A percentile compares a stretch with the other conserved stretches of the same genome.
Conservation (phyloP, 2,797 vertebrate genomes). For the Hyperoplus immaculatus region DNA sequence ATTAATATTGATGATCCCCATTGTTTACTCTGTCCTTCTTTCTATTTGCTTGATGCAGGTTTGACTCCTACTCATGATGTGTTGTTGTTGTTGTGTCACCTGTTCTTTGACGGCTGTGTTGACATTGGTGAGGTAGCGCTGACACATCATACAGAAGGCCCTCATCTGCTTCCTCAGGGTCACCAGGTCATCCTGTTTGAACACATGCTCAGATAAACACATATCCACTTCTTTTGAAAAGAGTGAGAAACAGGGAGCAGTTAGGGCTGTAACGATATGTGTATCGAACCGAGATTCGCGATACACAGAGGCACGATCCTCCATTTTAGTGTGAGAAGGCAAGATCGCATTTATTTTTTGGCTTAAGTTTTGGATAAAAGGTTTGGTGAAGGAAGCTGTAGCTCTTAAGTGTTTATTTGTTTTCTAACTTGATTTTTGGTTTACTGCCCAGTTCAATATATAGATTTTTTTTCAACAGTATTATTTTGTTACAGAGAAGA, state of each 20-base stretch:
- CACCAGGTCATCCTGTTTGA: slow-evolving; percentile 92
- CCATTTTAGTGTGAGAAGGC: too few relatives aligned
- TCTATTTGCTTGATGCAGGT: not conserved
- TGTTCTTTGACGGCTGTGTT: slow-evolving; percentile 99
- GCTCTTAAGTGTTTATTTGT: too few relatives aligned
- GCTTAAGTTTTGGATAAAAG: too few relatives aligned
- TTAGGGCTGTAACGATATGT: too few relatives aligned
- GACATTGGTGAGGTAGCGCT: slow-evolving; percentile 99
- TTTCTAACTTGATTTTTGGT: too few relatives aligned
- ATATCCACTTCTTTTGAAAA: not conserved
- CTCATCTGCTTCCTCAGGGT: slow-evolving; percentile 98
- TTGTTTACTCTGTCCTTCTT: not conserved
- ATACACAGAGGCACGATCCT: too few relatives aligned
- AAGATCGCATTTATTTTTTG: too few relatives aligned
- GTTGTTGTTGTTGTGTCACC: slow-evolving; percentile 80
- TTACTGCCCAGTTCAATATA: too few relatives aligned
- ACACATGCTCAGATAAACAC: not conserved
- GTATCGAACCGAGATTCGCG: not conserved
- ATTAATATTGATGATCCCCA: not conserved
- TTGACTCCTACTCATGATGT: not conserved
- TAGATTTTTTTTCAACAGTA: too few relatives aligned
- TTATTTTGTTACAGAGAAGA: too few relatives aligned
- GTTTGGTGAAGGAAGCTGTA: too few relatives aligned
- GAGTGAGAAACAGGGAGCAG: too few relatives aligned
- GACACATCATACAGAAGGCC: slow-evolving; percentile 99